These are phyloP conservation scores for Motacilla alba DNA, from an alignment of 2,113 vertebrate genomes.

Conservation along the genomic window DNA sequence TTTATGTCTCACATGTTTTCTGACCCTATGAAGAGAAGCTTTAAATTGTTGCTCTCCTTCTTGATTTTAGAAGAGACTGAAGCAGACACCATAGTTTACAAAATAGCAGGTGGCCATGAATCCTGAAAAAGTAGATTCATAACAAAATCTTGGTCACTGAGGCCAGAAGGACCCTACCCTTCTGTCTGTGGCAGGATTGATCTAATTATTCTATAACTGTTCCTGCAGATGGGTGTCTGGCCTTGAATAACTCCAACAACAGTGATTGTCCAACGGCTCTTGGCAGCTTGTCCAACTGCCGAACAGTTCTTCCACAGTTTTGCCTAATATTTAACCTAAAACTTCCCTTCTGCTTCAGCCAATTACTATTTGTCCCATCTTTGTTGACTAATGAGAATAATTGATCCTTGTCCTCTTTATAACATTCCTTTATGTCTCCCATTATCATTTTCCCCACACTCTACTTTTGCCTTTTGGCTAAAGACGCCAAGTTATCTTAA, in stretches of 20 bases:
- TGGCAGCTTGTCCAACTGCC: conserved; percentile 55
- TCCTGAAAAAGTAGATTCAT: conserved; percentile 9
- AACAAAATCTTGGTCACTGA: conserved; percentile 6
- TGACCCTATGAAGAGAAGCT: background rate
- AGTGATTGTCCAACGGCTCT: conserved; percentile 37
- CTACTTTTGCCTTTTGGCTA: conserved; percentile 50
- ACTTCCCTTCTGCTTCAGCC: conserved; percentile 61
- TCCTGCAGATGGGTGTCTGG: conserved; percentile 60
- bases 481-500: conserved; percentile 70
- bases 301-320: conserved; percentile 59
- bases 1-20: conserved; percentile 15
- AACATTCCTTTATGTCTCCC: conserved; percentile 57
- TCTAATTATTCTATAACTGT: conserved; percentile 72
- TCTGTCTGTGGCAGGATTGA: conserved; percentile 57
- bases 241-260: conserved; percentile 34
- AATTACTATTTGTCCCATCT: conserved; percentile 64
- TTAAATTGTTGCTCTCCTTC: background rate
- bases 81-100: background rate
- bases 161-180: conserved; percentile 41
- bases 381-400: conserved; percentile 71
- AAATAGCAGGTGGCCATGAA: background rate
- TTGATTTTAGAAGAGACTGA: background rate
- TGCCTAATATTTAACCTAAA: conserved; percentile 72
- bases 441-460: conserved; percentile 3
- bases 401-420: conserved; percentile 65